Percentiles rank a stretch among this genome's conserved stretches.
Conservation (phyloP, 2,888 invertebrate species). For the Callosobruchus maculatus region DNA sequence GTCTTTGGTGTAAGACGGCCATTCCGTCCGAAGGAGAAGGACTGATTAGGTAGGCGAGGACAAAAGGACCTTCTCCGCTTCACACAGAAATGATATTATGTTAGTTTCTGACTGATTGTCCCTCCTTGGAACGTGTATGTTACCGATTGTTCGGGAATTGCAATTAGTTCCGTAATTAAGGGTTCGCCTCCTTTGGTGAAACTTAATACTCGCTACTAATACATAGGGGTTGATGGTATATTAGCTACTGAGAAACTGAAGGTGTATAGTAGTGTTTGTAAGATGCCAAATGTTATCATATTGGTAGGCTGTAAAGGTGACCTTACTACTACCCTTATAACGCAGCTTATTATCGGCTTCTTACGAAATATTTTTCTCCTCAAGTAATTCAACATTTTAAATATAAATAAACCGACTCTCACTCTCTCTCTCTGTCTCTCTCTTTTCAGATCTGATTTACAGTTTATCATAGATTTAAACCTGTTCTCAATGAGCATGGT, state of each 20-base stretch:
- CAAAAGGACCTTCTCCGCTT: background rate
- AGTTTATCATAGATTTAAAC: too few species aligned
- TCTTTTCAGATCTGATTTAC: too few species aligned
- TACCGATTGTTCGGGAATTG: background rate
- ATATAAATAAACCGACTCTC: too few species aligned
- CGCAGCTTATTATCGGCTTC: too few species aligned
- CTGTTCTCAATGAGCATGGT: too few species aligned
- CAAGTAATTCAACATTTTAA: too few species aligned
- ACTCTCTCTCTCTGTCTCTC: too few species aligned
- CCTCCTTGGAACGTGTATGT: background rate
- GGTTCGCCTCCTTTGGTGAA: background rate
- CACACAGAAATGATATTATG: background rate
- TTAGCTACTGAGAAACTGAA: background rate
- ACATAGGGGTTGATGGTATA: background rate
- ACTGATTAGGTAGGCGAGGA: background rate
- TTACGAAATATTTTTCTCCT: too few species aligned
- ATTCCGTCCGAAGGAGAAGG: background rate
- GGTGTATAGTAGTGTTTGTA: too few species aligned
- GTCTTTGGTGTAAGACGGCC: background rate
- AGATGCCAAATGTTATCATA: too few species aligned
- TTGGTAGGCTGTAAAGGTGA: too few species aligned
- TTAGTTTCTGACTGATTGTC: background rate
- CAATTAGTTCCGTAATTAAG: background rate
- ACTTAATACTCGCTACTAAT: background rate
- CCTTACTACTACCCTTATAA: too few species aligned